Percentiles rank a stretch among this genome's conserved stretches.
These are phyloP conservation scores for Pollenia amentaria DNA, from an alignment of 2,888 invertebrate species.

Conservation along the genomic window DNA sequence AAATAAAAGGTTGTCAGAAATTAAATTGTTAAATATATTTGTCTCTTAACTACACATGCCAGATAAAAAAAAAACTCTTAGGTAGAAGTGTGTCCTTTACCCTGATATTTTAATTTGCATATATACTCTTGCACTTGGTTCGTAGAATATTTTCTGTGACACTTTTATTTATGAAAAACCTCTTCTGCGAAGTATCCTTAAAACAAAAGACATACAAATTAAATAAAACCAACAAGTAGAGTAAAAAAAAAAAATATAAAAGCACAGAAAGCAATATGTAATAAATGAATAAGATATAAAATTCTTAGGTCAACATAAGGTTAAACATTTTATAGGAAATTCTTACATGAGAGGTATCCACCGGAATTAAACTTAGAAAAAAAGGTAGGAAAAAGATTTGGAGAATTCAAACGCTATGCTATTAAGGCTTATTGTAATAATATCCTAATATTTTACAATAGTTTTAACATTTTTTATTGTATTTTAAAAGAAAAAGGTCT, in stretches of 20 bases:
- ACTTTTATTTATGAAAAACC: slow-evolving; percentile 60
- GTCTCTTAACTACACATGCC: neutral
- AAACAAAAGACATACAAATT: slow-evolving; percentile 37
- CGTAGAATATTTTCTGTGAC: slow-evolving; percentile 7
- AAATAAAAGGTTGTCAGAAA: too few relatives aligned
- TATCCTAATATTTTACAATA: too few relatives aligned
- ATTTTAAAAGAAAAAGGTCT: too few relatives aligned
- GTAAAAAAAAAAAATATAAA: neutral
- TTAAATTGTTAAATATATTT: too few relatives aligned
- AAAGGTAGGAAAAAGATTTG: too few relatives aligned
- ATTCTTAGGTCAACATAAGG: slow-evolving; percentile 35
- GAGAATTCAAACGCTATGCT: too few relatives aligned
- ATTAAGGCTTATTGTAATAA: too few relatives aligned
- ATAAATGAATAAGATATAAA: neutral
- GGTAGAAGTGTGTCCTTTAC: slow-evolving; percentile 50
- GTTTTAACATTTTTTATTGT: too few relatives aligned
- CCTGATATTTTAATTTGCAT: slow-evolving; percentile 60
- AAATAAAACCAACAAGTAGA: slow-evolving; percentile 42
- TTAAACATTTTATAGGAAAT: neutral
- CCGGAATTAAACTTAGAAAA: too few relatives aligned
- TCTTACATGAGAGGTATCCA: too few relatives aligned
- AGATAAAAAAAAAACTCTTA: slow-evolving; percentile 27
- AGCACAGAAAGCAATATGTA: neutral
- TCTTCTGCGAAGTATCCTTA: slow-evolving; percentile 61
- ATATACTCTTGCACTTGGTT: slow-evolving; percentile 42